Base-by-base conservation (phyloP, 2,888 invertebrate genomes). In the Emmelina monodactyla region DNA sequence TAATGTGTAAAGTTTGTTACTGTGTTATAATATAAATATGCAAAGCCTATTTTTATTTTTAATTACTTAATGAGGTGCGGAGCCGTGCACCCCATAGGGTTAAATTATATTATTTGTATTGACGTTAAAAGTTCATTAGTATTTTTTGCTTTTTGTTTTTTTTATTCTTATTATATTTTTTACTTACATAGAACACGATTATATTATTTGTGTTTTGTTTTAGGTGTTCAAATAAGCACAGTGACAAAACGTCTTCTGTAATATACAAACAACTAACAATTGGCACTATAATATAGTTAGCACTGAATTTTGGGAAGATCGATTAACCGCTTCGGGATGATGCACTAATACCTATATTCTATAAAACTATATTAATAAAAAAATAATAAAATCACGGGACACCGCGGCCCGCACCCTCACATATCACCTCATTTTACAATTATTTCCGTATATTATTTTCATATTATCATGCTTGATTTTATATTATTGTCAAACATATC, bases 391-490 rank as follows among this genome's bases (percentile, higher is more conserved):
- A 12, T 13, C 29, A 13, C 13, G 29, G 29, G 4, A 29, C 14
- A 39, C 37, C n/a, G 38, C 34, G 32, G 40, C 30, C 39, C 41
- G 44, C 50, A 51, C 49, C 45, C 7, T 16, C 15, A 34, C 34
- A 22, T 11, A 19, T 15, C 19, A n/a, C 15, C 14, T 22, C 29
- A 34, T 29, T 9, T 16, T 12, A 22, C n/a, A 16, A 14, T 16
- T 9, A 31, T 35, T 15, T 14, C 22, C 22, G 14, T 15, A 22
- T 37, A 41, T 31, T 29, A 29, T 29, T 28, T 29, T 49, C 14
- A 13, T n/a, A n/a, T 22, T 14, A 37, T 15, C 72, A 64, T 71
- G 71, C 72, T 75, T 73, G 42, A 58, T 66, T 59, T 61, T 47
- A 53, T 60, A 51, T 51, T 69, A 63, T 62, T 53, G 62, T 58